A percentile compares a stretch with the other conserved stretches of the same genome.
Evolutionary conservation across 2,113 vertebrate species (phyloP).

Genomic region (Cyprinodon brontotheroides): DNA sequence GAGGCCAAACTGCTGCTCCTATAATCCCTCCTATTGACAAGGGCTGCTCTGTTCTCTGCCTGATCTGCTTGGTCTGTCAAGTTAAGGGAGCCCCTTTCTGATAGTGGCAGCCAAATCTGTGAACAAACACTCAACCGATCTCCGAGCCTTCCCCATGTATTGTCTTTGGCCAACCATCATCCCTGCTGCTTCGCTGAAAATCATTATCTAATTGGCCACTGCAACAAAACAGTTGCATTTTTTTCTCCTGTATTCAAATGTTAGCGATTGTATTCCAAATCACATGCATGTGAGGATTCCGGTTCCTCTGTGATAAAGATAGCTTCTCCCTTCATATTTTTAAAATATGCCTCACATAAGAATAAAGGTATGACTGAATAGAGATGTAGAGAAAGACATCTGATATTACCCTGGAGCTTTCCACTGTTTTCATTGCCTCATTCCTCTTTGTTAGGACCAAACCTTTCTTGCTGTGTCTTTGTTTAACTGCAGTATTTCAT

Average conservation of each 20-base stretch:
- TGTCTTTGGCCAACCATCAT: constrained; percentile 63
- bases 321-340: constrained; percentile 43
- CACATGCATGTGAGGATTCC: constrained; percentile 37
- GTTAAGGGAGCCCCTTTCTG: constrained; percentile 71
- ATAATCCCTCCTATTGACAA: constrained; percentile 76
- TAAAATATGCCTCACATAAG: constrained; percentile 32
- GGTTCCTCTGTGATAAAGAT: constrained; percentile 44
- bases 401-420: constrained; percentile 61
- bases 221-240: constrained; percentile 50
- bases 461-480: constrained; percentile 70
- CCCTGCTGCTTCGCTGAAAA: constrained; percentile 57
- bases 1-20: constrained; percentile 74
- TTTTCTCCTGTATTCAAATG: constrained; percentile 42
- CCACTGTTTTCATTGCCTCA: constrained; percentile 54
- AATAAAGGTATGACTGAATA: constrained; percentile 49
- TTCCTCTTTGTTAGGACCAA: constrained; percentile 55
- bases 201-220: constrained; percentile 69
- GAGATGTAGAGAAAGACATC: constrained; percentile 54
- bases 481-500: constrained; percentile 81
- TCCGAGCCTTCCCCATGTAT: constrained; percentile 53
- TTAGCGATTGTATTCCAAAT: constrained; percentile 49
- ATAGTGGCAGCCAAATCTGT: constrained; percentile 69
- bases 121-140: constrained; percentile 68
- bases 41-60: constrained; percentile 66
- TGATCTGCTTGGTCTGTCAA: constrained; percentile 73